Percentiles rank a stretch among this genome's conserved stretches.
phyloP scores from a whole-genome alignment of 2,113 vertebrate species.

The Entomyzon cyanotis region DNA sequence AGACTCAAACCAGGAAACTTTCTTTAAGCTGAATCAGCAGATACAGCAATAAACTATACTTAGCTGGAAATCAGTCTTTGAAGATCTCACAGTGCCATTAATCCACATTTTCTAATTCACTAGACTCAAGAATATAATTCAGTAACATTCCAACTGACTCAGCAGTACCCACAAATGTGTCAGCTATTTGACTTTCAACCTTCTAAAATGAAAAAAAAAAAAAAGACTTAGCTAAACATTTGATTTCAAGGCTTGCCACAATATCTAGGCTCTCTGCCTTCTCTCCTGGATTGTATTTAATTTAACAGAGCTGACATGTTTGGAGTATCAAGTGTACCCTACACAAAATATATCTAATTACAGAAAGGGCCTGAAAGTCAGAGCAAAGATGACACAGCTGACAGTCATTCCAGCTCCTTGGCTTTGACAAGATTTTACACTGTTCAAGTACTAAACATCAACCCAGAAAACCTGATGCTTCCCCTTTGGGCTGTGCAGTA shows the following conservation, averaged over 20 bases:
- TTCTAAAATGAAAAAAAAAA: background rate
- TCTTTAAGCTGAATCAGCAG: slow-evolving; percentile 10
- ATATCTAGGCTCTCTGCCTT: background rate
- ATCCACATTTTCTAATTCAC: background rate
- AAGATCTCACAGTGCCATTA: background rate
- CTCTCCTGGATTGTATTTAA: background rate
- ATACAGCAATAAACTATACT: background rate
- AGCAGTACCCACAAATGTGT: background rate
- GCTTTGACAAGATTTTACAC: background rate
- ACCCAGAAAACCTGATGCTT: background rate
- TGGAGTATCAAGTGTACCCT: background rate
- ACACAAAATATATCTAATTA: background rate
- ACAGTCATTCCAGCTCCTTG: background rate
- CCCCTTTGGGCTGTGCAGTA: background rate
- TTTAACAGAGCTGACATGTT: background rate
- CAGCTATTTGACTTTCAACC: background rate
- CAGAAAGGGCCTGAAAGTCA: background rate
- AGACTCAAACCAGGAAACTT: background rate
- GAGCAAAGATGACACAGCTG: background rate
- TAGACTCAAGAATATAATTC: slow-evolving; percentile 3
- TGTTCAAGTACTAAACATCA: background rate
- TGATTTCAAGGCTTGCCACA: background rate
- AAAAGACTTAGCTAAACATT: background rate
- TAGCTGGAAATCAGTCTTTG: background rate
- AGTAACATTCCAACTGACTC: slow-evolving; percentile 2